Evolutionary conservation across 2,797 vertebrate genomes (phyloP).

Genomic region (Manis crassicaudata): DNA sequence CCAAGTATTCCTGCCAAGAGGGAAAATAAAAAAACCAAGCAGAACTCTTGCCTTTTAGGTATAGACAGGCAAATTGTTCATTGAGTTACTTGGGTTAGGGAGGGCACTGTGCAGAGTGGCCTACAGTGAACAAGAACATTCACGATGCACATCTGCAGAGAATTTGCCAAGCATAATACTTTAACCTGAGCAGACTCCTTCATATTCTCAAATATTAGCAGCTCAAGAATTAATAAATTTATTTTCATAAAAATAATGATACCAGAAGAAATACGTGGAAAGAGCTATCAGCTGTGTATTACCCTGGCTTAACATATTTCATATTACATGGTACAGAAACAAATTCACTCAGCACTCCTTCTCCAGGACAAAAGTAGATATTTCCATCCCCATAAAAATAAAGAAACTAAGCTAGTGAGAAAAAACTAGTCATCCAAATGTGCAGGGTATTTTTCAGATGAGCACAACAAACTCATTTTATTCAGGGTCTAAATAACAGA

Average conservation of each 20-base stretch:
- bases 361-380: background rate
- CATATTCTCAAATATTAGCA: background rate
- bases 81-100: background rate
- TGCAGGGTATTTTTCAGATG: conserved; percentile 59
- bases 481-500: conserved; percentile 47
- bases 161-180: background rate
- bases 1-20: conserved; percentile 73
- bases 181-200: background rate
- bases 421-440: conserved; percentile 54
- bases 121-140: background rate
- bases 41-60: conserved; percentile 72
- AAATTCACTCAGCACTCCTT: background rate
- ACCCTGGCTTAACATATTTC: background rate
- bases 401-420: conserved; percentile 45
- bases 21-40: background rate
- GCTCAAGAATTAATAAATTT: background rate
- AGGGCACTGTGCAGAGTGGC: background rate
- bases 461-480: conserved; percentile 55
- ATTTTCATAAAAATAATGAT: conserved; percentile 37
- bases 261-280: conserved; percentile 3
- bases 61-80: conserved; percentile 56
- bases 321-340: background rate
- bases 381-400: conserved; percentile 57
- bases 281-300: background rate
- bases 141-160: background rate